phyloP scores from a whole-genome alignment of 2,888 invertebrate species.

The Carabus problematicus region DNA sequence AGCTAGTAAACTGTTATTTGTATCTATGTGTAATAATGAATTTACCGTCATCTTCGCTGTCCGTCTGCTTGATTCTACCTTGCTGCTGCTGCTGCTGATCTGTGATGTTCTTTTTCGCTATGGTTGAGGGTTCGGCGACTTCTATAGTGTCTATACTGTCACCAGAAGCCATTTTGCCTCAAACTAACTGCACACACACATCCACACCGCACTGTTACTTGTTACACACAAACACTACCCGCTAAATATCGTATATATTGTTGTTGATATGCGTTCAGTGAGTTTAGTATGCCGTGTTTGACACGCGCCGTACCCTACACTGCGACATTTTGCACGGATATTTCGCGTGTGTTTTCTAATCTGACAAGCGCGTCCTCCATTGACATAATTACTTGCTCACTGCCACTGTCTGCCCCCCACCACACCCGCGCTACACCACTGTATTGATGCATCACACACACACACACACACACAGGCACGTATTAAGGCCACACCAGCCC shows the following conservation, averaged over 20 bases:
- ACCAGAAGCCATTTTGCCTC: slow-evolving; percentile 79
- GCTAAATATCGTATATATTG: not conserved
- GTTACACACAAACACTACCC: slow-evolving; percentile 9
- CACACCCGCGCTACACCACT: slow-evolving; percentile 12
- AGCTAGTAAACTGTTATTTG: slow-evolving; percentile 33
- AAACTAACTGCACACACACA: slow-evolving; percentile 18
- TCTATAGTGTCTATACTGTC: slow-evolving; percentile 82
- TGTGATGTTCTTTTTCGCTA: slow-evolving; percentile 67
- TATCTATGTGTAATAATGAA: no score
- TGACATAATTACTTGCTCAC: slow-evolving; percentile 55
- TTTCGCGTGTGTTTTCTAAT: slow-evolving; percentile 46
- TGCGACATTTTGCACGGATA: slow-evolving; percentile 35
- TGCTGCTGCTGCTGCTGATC: slow-evolving; percentile 60
- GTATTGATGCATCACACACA: slow-evolving; percentile 29
- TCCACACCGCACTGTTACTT: not conserved
- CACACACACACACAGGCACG: slow-evolving; percentile 25
- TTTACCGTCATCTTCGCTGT: slow-evolving; percentile 68
- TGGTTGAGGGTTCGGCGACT: slow-evolving; percentile 70
- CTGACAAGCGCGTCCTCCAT: slow-evolving; percentile 55
- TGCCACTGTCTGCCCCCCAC: slow-evolving; percentile 49
- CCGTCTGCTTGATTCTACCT: slow-evolving; percentile 62
- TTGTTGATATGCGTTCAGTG: not conserved
- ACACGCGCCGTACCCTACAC: not conserved
- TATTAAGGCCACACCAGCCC: slow-evolving; percentile 5
- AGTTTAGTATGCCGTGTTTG: no score